Conservation (phyloP, 2,113 vertebrate species). For the Scolopax mira region DNA sequence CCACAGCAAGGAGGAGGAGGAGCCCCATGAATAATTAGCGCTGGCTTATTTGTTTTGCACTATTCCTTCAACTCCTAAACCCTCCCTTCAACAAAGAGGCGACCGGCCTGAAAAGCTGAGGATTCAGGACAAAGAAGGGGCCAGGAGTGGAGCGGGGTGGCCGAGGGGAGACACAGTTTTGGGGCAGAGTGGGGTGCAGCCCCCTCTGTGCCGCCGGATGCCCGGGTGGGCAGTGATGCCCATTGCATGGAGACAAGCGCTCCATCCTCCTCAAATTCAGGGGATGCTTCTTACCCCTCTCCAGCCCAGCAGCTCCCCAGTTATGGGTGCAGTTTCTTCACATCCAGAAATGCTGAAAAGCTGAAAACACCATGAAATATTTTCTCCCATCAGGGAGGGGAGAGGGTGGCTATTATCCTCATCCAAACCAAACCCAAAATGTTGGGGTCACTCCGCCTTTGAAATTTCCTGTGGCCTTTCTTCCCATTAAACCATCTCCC, state of each 20-base stretch:
- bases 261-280: neutral
- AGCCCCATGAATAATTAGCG: neutral
- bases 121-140: slow-evolving; percentile 32
- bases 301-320: neutral
- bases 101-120: neutral
- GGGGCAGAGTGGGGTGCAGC: neutral
- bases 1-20: neutral
- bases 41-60: neutral
- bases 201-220: too few relatives aligned
- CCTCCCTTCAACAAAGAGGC: neutral
- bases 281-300: neutral
- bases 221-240: fast-evolving
- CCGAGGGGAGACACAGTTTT: neutral
- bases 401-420: neutral
- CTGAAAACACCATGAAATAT: neutral
- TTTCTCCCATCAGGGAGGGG: neutral
- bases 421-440: neutral
- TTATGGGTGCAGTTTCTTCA: fast-evolving
- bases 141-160: fast-evolving
- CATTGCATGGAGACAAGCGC: fast-evolving
- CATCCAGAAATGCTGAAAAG: neutral
- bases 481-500: slow-evolving; percentile 37
- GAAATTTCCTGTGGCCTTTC: slow-evolving; percentile 39
- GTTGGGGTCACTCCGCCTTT: slow-evolving; percentile 42
- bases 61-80: neutral